A percentile compares a stretch with the other conserved stretches of the same genome.
Conservation (phyloP, 1,140 invertebrate genomes). For the Lethrus apterus region DNA sequence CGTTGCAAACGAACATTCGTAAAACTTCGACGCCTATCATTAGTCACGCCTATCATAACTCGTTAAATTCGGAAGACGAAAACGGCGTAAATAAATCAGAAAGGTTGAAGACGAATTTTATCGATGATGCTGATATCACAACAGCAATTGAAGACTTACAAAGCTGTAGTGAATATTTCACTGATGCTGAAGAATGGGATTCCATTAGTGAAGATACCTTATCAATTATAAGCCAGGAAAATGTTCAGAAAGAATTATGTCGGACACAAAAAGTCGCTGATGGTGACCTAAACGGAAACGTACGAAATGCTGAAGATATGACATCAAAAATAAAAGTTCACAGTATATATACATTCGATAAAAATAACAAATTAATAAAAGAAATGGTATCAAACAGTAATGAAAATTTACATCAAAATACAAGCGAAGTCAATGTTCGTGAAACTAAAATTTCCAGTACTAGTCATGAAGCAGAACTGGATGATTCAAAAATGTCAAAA, state of each 20-base stretch:
- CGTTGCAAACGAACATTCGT: background rate
- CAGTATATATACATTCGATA: background rate
- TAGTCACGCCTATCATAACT: background rate
- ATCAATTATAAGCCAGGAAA: background rate
- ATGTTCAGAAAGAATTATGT: no score
- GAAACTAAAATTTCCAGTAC: no score
- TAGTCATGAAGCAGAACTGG: no score
- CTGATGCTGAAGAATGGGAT: slow-evolving; percentile 9
- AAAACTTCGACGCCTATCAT: slow-evolving; percentile 15
- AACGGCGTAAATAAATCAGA: background rate
- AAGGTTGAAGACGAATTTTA: background rate
- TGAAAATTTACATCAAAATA: background rate
- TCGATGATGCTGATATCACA: background rate
- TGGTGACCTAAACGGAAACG: no score
- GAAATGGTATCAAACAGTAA: background rate
- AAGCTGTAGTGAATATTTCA: slow-evolving; percentile 11
- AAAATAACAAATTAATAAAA: background rate
- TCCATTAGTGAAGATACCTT: background rate
- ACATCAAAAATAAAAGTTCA: background rate
- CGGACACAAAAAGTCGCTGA: no score
- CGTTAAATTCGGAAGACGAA: slow-evolving; percentile 13
- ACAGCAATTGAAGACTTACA: slow-evolving; percentile 1
- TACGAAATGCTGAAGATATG: no score
- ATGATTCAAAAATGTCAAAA: no score
- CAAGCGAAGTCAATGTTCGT: no score